Evolutionary conservation across 2,888 invertebrate species (phyloP), one percentile per base, ranked within the genome.

Genomic region (Fissipunctia ypsillon): DNA sequence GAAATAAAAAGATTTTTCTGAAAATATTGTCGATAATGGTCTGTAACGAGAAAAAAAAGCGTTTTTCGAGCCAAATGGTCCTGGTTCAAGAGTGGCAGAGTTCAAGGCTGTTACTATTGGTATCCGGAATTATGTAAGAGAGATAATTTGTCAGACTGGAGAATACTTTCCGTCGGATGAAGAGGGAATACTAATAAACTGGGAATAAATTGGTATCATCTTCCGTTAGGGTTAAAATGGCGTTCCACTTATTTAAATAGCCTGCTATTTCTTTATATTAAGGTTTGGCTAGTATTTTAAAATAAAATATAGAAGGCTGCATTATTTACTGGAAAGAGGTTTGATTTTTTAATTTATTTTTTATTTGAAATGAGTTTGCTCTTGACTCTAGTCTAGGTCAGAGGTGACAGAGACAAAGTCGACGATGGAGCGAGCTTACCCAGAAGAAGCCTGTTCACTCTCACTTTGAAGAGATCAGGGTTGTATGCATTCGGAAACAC

Each of bases 151-250:
- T 80, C 73, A 72, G 41, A 43, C 57, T 43, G 57, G 22, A 67
- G 67, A 64, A 54, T 45, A 54, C 50, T 60, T 72, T 64, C 22
- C 6, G 31, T 59, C 19, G 50, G 54, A 64, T 60, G 59, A 16
- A 52, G 45, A 38, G 25, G 35, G 73, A 79, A 80, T 80, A 80
- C 80, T 80, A 72, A 79, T 68, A 68, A 65, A 68, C 57, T 14
- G 28, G 28, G n/a, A 72, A 72, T 78, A 56, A 82, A 83, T 68
- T 48, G 61, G 5, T 38, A 41, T 25, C 35, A 56, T 56, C n/a
- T 56, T 63, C 48, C 38, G 43, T n/a, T 59, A 28, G 48, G 60
- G 76, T 76, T 80, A 57, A 80, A 80, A 73, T 50, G 31, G 54
- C 22, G 41, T 14, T 31, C 41, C 45, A 54, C 12, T 76, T 80